Conservation (phyloP, 1,140 invertebrate genomes). For the Anoplolepis gracilipes region DNA sequence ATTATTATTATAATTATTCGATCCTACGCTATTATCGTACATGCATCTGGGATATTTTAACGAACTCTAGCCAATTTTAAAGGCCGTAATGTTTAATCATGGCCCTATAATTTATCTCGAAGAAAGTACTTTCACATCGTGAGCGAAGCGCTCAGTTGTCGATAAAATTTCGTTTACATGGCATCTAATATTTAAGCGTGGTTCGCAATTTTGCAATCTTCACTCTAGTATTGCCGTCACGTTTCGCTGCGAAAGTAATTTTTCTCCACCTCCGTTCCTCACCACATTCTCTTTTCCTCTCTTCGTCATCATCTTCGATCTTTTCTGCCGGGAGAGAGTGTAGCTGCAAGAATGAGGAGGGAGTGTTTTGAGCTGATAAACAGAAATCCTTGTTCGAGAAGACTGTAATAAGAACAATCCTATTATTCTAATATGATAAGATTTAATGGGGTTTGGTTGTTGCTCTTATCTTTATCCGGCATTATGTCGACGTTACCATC, state of each 20-base stretch:
- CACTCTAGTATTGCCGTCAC: conserved; percentile 73
- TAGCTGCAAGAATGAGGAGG: conserved; percentile 61
- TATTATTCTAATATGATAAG: conserved; percentile 76
- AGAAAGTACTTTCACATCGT: conserved; percentile 11
- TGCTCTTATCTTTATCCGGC: conserved; percentile 22
- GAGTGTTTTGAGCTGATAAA: conserved; percentile 78
- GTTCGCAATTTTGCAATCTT: conserved; percentile 71
- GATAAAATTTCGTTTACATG: conserved; percentile 41
- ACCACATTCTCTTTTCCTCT: not conserved
- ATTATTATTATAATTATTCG: conserved; percentile 32
- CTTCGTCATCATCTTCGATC: conserved; percentile 36
- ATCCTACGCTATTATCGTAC: not conserved
- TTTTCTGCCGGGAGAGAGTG: conserved; percentile 13
- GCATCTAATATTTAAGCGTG: conserved; percentile 73
- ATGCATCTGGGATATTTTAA: conserved; percentile 30
- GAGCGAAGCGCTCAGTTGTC: conserved; percentile 29
- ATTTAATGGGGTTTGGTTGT: conserved; percentile 69
- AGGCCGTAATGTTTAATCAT: conserved; percentile 37
- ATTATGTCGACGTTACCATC: conserved; percentile 15
- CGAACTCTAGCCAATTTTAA: conserved; percentile 32
- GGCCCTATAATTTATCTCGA: conserved; percentile 31
- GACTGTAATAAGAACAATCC: conserved; percentile 75
- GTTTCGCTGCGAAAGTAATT: conserved; percentile 73
- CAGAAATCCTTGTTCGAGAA: conserved; percentile 73
- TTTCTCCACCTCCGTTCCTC: conserved; percentile 61